Evolutionary conservation across 2,888 invertebrate genomes (phyloP), one percentile per base, ranked within the genome.

Genomic region (Cyrtodaria siliqua): DNA sequence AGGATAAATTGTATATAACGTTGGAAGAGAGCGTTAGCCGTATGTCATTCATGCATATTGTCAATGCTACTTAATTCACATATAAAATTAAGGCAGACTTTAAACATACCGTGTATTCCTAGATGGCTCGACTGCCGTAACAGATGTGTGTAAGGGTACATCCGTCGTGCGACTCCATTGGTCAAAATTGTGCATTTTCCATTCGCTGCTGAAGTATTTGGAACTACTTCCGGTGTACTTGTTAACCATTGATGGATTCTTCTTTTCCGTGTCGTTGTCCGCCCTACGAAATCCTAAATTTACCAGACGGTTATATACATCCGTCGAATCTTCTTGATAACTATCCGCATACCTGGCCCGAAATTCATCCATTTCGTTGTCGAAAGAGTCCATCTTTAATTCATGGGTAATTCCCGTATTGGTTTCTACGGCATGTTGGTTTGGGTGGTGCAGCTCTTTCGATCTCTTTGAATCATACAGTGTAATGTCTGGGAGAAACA

Each of bases 281-380:
- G 49, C 42, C 16, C 57, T 20, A 16, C 79, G 73, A 26, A 80
- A 80, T 0, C 80, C 82, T 16, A 82, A 60, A 52, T 68, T 62
- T 12, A 80, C 77, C 2, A 80, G 69, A 9, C 70, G 63, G 24
- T 73, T 63, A 27, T 77, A 75, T 1, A 68, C 60, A 18, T 79
- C 70, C 1, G 49, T 23, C 3, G 71, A 67, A 2, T 33, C 6
- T 12, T 33, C 33, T 33, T 33, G 33, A 23, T 62, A 52, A 8
- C n/a, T 52, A 9, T 52, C 50, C 33, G 26, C 50, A 26, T 52
- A 52, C 16, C 29, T 62, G 8, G 18, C 23, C 33, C 62, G 27
- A 24, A 49, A 66, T 14, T 16, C 49, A 14, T 29, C 47, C 49
- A 29, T 66, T 14, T 66, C 56, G 42, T 55, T 47, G n/a, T 55